Evolutionary conservation across 2,113 vertebrate species (phyloP).

Genomic region (Phycodurus eques): DNA sequence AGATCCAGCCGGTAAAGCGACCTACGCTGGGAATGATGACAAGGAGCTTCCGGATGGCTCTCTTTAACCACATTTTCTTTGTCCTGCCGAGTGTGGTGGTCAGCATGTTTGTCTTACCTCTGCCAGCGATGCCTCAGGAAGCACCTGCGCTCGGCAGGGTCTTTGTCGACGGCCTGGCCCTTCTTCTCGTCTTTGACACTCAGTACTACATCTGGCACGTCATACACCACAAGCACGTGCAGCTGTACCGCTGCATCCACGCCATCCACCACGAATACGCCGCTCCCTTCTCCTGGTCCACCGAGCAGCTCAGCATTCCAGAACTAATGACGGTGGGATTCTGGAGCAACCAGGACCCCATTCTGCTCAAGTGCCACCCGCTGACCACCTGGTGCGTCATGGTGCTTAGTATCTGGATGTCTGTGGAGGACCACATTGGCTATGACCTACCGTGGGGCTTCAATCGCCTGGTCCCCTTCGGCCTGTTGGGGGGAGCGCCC

Average conservation of each 20-base stretch:
- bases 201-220: slow-evolving; percentile 73
- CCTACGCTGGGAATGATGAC: slow-evolving; percentile 63
- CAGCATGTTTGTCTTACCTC: slow-evolving; percentile 43
- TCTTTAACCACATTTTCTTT: slow-evolving; percentile 70
- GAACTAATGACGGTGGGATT: slow-evolving; percentile 70
- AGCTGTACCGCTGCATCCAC: slow-evolving; percentile 66
- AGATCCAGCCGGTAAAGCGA: slow-evolving; percentile 62
- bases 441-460: slow-evolving; percentile 69
- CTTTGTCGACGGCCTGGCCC: slow-evolving; percentile 50
- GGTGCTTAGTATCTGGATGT: slow-evolving; percentile 69
- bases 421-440: slow-evolving; percentile 74
- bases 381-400: slow-evolving; percentile 61
- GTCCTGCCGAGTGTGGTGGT: slow-evolving; percentile 60
- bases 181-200: slow-evolving; percentile 70
- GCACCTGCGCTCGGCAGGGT: slow-evolving; percentile 61
- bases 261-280: slow-evolving; percentile 67
- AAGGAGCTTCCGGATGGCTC: slow-evolving; percentile 44
- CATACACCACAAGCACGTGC: slow-evolving; percentile 65
- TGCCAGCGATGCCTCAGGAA: slow-evolving; percentile 39
- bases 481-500: slow-evolving; percentile 64
- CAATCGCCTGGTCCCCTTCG: slow-evolving; percentile 63
- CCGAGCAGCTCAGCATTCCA: slow-evolving; percentile 65
- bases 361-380: slow-evolving; percentile 63
- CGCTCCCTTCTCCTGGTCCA: slow-evolving; percentile 67
- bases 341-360: slow-evolving; percentile 67